phyloP scores from a whole-genome alignment of 2,888 invertebrate genomes.

The Stenchaetothrips biformis region DNA sequence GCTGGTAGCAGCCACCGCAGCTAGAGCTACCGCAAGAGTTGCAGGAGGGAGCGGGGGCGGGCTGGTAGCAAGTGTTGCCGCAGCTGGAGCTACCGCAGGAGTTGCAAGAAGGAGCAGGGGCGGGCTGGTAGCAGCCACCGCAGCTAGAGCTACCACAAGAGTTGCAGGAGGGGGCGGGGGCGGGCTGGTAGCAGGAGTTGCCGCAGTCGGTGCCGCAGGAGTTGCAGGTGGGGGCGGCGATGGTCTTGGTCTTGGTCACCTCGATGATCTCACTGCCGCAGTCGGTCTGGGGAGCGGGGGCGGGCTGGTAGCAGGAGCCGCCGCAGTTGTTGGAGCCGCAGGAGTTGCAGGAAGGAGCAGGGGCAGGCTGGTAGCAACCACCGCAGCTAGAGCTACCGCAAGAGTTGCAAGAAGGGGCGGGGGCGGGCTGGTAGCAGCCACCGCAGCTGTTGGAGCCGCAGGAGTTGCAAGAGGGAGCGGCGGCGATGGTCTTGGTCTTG shows the following conservation, averaged over 20 bases:
- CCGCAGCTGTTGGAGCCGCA: neutral
- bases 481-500: neutral
- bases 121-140: neutral
- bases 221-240: neutral
- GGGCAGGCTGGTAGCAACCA: neutral
- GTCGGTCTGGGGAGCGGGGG: neutral
- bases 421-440: neutral
- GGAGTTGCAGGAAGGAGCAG: neutral
- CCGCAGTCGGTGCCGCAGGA: neutral
- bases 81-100: neutral
- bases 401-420: neutral
- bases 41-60: conserved; percentile 4
- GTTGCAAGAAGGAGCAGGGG: neutral
- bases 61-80: neutral
- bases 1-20: neutral
- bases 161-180: neutral
- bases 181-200: neutral
- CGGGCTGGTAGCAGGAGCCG: neutral
- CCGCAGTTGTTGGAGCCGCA: neutral
- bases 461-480: conserved; percentile 8
- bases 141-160: neutral
- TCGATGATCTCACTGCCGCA: too few species aligned
- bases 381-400: neutral
- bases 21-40: neutral
- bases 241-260: too few species aligned